phyloP scores from a whole-genome alignment of 2,888 invertebrate species.

The Drosophila kokeensis region DNA sequence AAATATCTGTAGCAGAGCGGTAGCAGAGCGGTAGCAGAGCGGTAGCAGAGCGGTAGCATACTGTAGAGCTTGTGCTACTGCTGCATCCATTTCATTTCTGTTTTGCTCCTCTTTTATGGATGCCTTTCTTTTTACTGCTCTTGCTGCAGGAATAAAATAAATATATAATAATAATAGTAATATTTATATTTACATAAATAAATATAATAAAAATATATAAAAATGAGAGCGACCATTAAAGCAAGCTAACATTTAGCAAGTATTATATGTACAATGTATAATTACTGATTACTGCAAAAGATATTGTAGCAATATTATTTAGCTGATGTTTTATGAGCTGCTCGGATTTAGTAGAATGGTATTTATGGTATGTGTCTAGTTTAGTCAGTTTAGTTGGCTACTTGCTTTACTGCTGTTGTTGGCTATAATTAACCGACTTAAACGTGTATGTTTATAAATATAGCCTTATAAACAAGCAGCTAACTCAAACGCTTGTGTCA shows the following conservation, averaged over 20 bases:
- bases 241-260: neutral
- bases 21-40: too few relatives aligned
- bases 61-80: neutral
- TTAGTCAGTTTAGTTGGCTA: constrained; percentile 3
- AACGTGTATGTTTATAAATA: constrained; percentile 1
- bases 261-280: neutral
- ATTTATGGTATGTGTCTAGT: constrained; percentile 30
- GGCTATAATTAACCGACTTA: constrained; percentile 47
- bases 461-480: constrained; percentile 25
- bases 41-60: neutral
- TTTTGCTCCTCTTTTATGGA: neutral
- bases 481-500: constrained; percentile 69
- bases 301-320: neutral
- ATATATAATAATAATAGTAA: neutral
- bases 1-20: neutral
- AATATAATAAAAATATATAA: neutral
- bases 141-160: neutral
- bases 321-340: neutral
- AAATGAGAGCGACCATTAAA: neutral
- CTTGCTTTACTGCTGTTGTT: constrained; percentile 5
- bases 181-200: neutral
- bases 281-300: neutral
- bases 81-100: neutral
- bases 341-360: constrained; percentile 10
- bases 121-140: neutral